These are phyloP conservation scores for Amphipyra berbera DNA, from an alignment of 2,888 invertebrate species.

Conservation along the genomic window DNA sequence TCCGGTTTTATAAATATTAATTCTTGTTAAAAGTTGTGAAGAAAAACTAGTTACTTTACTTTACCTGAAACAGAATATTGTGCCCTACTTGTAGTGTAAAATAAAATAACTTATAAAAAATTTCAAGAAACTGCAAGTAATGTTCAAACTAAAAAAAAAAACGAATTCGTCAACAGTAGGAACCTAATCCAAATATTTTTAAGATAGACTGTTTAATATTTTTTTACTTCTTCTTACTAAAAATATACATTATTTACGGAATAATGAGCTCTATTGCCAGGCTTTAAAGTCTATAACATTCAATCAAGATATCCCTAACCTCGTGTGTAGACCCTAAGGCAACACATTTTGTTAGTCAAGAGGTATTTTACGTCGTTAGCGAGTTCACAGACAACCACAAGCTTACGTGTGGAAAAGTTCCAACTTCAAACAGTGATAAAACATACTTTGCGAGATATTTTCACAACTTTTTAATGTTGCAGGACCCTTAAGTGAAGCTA, in stretches of 20 bases:
- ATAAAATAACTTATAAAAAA: conserved; percentile 2
- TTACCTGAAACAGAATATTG: conserved; percentile 25
- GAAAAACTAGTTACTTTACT: conserved; percentile 37
- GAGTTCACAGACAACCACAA: conserved; percentile 72
- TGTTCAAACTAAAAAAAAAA: not conserved
- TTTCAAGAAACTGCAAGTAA: too few relatives aligned
- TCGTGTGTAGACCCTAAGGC: conserved; percentile 43
- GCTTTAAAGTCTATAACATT: conserved; percentile 20
- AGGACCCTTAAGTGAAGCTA: conserved; percentile 78
- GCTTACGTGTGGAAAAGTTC: conserved; percentile 77
- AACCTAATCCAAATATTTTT: conserved; percentile 29
- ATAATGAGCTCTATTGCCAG: conserved; percentile 34
- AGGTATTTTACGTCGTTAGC: conserved; percentile 78
- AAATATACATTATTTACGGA: not conserved
- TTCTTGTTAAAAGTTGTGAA: conserved; percentile 42
- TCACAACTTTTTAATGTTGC: conserved; percentile 84
- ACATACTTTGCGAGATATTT: conserved; percentile 80
- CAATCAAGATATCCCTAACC: conserved; percentile 16
- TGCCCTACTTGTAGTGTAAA: conserved; percentile 4
- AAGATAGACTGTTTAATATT: conserved; percentile 24
- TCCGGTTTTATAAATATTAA: conserved; percentile 45
- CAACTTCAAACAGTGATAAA: conserved; percentile 84
- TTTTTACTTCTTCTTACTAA: conserved; percentile 21
- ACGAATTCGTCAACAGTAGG: conserved; percentile 10
- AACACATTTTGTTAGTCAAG: conserved; percentile 65